Conservation (phyloP, 2,888 invertebrate species). For the Lumbricus terrestris region DNA sequence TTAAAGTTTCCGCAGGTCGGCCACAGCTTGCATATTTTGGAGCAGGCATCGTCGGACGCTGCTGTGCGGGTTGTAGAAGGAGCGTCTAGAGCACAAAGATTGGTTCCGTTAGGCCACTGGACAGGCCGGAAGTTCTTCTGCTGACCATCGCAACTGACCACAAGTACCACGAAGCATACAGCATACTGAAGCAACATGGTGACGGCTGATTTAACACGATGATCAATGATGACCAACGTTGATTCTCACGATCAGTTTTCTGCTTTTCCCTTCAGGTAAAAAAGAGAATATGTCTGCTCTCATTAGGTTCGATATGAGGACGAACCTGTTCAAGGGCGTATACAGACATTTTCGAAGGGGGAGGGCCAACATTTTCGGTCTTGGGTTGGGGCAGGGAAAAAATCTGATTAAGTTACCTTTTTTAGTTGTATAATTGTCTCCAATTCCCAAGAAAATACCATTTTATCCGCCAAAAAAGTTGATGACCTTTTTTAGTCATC, state of each 20-base stretch:
- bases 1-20: background rate
- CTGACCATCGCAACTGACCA: background rate
- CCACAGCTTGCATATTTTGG: background rate
- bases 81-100: background rate
- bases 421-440: too few relatives aligned
- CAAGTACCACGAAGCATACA: background rate
- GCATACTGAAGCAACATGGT: background rate
- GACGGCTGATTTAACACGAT: background rate
- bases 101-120: background rate
- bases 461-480: too few relatives aligned
- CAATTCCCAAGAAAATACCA: too few relatives aligned
- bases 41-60: background rate
- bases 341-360: too few relatives aligned
- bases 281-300: background rate
- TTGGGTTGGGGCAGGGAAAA: too few relatives aligned
- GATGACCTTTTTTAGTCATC: too few relatives aligned
- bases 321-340: background rate
- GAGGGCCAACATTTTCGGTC: too few relatives aligned
- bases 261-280: background rate
- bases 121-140: conserved; percentile 11
- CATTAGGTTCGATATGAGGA: background rate
- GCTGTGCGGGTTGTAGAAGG: background rate
- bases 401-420: too few relatives aligned
- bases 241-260: background rate
- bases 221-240: background rate